phyloP scores from a whole-genome alignment of 2,888 invertebrate species.

The Tuta absoluta region DNA sequence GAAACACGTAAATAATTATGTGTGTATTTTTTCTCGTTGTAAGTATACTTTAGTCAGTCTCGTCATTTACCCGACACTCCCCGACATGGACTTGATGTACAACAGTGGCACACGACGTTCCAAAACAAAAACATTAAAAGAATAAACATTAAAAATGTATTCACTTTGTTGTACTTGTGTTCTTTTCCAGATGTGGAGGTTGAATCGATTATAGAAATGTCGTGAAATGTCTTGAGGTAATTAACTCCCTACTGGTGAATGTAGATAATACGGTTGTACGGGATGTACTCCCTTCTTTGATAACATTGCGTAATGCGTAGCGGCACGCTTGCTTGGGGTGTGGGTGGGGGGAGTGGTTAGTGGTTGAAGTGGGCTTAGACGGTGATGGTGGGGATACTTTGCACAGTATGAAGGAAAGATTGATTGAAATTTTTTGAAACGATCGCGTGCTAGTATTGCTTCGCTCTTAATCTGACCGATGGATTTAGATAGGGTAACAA shows the following conservation, averaged over 20 bases:
- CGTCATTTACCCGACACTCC: slow-evolving; percentile 34
- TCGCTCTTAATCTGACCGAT: too few relatives aligned
- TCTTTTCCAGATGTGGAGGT: slow-evolving; percentile 81
- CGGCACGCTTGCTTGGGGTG: slow-evolving; percentile 72
- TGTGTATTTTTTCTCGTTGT: too few relatives aligned
- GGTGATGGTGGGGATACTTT: slow-evolving; percentile 56
- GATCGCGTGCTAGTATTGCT: too few relatives aligned
- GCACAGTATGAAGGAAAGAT: neutral
- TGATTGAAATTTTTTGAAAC: too few relatives aligned
- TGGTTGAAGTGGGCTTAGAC: slow-evolving; percentile 52
- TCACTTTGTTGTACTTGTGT: slow-evolving; percentile 82
- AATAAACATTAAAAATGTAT: slow-evolving; percentile 58
- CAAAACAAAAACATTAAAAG: slow-evolving; percentile 43
- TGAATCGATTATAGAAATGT: slow-evolving; percentile 80
- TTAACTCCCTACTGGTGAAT: slow-evolving; percentile 80
- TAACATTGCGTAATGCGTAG: slow-evolving; percentile 60
- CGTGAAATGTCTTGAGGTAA: slow-evolving; percentile 81
- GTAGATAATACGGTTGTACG: slow-evolving; percentile 71
- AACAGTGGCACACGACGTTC: slow-evolving; percentile 71
- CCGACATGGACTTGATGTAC: slow-evolving; percentile 76
- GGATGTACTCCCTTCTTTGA: slow-evolving; percentile 40
- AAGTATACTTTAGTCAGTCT: neutral
- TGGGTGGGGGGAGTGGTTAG: slow-evolving; percentile 50
- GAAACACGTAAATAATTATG: too few relatives aligned
- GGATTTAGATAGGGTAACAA: too few relatives aligned